A percentile compares a stretch with the other conserved stretches of the same genome.
Evolutionary conservation across 2,797 vertebrate species (phyloP).

Genomic region (Enteromius trimaculatus): DNA sequence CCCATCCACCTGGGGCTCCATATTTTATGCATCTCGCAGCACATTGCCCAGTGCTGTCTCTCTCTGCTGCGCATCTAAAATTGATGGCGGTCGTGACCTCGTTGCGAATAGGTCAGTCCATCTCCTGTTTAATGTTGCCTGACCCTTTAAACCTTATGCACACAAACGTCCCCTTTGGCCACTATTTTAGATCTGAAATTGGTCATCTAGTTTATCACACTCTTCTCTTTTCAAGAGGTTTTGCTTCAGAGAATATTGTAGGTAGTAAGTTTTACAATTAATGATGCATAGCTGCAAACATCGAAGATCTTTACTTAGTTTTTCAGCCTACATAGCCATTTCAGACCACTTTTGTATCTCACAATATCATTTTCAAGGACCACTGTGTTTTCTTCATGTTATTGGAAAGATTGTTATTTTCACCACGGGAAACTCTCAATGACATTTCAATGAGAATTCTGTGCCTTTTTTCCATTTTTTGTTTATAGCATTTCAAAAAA

Average conservation of each 20-base stretch:
- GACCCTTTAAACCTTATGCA: constrained; percentile 29
- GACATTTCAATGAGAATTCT: constrained; percentile 22
- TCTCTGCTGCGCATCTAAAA: constrained; percentile 73
- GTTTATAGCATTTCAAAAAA: constrained; percentile 21
- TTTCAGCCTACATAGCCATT: background rate
- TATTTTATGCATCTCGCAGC: constrained; percentile 67
- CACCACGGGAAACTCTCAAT: constrained; percentile 53
- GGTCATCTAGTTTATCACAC: constrained; percentile 8
- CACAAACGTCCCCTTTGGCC: constrained; percentile 5
- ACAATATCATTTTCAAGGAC: constrained; percentile 28
- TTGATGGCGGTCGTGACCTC: constrained; percentile 69
- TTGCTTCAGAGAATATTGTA: background rate
- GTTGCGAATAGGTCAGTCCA: constrained; percentile 48
- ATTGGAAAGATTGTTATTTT: constrained; percentile 66
- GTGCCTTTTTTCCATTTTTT: constrained; percentile 9
- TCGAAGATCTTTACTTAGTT: background rate
- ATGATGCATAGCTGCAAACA: constrained; percentile 24
- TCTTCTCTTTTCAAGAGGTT: background rate
- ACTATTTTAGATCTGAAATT: constrained; percentile 8
- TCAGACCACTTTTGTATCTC: constrained; percentile 30
- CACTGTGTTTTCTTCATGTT: constrained; percentile 50
- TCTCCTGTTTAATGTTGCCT: constrained; percentile 47
- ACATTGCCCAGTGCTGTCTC: constrained; percentile 53
- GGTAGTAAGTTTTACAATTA: background rate
- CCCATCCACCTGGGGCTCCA: constrained; percentile 69